Evolutionary conservation across 2,888 invertebrate species (phyloP), one percentile per base, ranked within the genome.

Genomic region (Cheilosia impressa): DNA sequence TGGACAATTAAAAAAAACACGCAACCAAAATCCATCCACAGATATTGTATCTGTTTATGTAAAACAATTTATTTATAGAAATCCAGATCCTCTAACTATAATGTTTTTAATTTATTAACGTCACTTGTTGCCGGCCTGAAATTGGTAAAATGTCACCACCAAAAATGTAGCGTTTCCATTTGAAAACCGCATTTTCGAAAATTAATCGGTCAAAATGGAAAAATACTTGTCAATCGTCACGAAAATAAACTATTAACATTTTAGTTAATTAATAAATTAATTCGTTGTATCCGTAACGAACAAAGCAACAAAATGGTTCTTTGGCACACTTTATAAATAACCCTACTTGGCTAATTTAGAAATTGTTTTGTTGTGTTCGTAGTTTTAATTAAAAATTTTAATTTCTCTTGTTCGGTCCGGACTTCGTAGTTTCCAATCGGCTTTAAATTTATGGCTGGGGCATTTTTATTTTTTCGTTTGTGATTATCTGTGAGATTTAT

Each of bases 301-400:
- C 19, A 17, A 9, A 31, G 13, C 4, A 38, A 38, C 13, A 38
- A 57, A 50, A 47, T 62, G 24, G 60, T 47, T 27, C 53, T 78
- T 45, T 47, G 77, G 77, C 77, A 78, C 77, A 78, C 77, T 78
- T 78, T 69, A 78, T 62, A 78, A 78, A 78, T 69, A 62, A 77
- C 55, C 69, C 69, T n/a, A 69, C 47, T 69, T 62, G 53, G 45
- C n/a, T 69, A 69, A 63, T 47, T 62, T 71, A 71, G 62, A 47
- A 71, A 57, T 78, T 78, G 38, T 78, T 68, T 38, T 58, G 41
- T 41, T 17, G 24, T 57, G 15, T 0, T 38, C 10, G 38, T 38
- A 38, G 10, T 43, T 13, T 43, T 68, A 45, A 76, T 76, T 68
- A 76, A 68, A 38, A 53, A 43, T 68, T 68, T 58, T 58, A 52